These are phyloP conservation scores for Drosophila kuntzei DNA, from an alignment of 2,888 invertebrate species.

Conservation along the genomic window DNA sequence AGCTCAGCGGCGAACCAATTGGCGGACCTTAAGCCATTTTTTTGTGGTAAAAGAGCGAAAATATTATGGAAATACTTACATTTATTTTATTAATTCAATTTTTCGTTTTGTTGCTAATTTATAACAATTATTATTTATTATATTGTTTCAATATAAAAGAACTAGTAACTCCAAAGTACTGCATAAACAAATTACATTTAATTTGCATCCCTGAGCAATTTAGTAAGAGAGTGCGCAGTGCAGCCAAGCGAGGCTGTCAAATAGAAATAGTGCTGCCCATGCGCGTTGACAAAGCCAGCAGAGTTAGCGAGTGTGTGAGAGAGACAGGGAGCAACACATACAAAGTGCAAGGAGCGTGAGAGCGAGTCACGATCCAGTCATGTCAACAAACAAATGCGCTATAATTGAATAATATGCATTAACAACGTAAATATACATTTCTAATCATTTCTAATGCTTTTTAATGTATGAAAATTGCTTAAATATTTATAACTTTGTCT, in stretches of 20 bases:
- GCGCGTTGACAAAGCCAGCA: conserved; percentile 52
- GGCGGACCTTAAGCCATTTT: neutral
- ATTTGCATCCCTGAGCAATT: conserved; percentile 41
- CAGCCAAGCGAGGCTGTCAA: conserved; percentile 44
- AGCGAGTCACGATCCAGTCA: conserved; percentile 14
- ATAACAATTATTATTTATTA: neutral
- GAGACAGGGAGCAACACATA: neutral
- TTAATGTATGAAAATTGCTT: neutral
- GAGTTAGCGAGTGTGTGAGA: conserved; percentile 21
- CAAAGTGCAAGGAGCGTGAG: conserved; percentile 15
- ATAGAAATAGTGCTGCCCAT: conserved; percentile 58
- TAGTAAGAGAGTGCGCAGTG: conserved; percentile 42
- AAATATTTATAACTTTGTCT: neutral
- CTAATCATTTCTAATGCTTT: neutral
- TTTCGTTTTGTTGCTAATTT: neutral
- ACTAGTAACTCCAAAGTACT: neutral
- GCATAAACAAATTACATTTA: neutral
- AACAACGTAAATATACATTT: conserved; percentile 1
- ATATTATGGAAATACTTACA: neutral
- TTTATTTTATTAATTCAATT: neutral
- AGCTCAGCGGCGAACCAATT: conserved; percentile 27
- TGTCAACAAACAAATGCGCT: conserved; percentile 46
- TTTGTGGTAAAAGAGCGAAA: neutral
- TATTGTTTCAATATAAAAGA: neutral
- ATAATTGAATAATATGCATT: conserved; percentile 13